A percentile compares a stretch with the other conserved stretches of the same genome.
phyloP scores from a whole-genome alignment of 2,888 invertebrate genomes.

The Koerneria pararmatus region DNA sequence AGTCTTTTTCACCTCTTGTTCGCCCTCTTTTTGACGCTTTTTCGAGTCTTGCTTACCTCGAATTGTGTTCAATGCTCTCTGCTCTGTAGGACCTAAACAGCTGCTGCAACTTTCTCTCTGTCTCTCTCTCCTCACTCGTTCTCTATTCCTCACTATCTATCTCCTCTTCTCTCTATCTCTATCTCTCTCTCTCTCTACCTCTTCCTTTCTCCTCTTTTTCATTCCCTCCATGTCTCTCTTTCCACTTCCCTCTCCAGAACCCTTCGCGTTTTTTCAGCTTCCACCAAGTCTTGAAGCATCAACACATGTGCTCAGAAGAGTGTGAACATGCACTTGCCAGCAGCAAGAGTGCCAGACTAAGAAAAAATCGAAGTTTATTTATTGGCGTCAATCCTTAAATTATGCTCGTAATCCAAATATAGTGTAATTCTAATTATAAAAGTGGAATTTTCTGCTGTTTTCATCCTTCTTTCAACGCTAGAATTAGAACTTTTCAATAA shows the following conservation, averaged over 20 bases:
- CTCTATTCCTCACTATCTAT: not conserved
- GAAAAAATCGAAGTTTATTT: too few species aligned
- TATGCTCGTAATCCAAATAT: too few species aligned
- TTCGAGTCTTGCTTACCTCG: not conserved
- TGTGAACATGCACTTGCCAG: too few species aligned
- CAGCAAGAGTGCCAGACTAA: too few species aligned
- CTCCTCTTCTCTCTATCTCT: slow-evolving; percentile 3
- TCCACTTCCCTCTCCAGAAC: not conserved
- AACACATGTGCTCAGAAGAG: too few species aligned
- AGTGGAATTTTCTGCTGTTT: slow-evolving; percentile 16
- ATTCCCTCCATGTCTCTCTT: not conserved
- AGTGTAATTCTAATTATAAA: slow-evolving; percentile 15
- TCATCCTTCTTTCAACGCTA: slow-evolving; percentile 11
- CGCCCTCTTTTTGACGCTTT: slow-evolving; percentile 7
- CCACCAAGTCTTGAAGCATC: too few species aligned
- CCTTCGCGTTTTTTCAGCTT: not conserved
- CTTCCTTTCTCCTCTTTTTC: too few species aligned
- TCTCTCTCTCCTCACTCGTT: too few species aligned
- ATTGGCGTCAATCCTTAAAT: too few species aligned
- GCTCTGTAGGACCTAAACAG: not conserved
- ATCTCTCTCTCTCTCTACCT: too few species aligned
- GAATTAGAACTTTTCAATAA: not conserved
- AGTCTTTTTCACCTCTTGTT: slow-evolving; percentile 5
- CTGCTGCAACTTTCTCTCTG: too few species aligned
- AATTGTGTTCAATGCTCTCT: not conserved